Evolutionary conservation across 2,113 vertebrate species (phyloP).

Genomic region (Neolamprologus hecqui): DNA sequence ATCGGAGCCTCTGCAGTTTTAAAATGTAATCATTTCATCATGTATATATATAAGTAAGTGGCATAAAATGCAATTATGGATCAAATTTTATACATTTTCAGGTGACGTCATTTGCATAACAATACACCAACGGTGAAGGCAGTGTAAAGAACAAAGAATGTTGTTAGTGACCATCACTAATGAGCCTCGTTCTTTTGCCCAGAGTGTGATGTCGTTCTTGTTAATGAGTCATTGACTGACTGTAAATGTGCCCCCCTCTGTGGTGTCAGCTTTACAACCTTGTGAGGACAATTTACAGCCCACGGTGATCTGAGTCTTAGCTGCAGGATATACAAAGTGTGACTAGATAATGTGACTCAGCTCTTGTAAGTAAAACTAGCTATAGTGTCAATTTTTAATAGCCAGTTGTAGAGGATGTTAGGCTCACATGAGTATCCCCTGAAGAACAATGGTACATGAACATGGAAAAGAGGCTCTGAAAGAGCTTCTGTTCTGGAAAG

Average conservation of each 20-base stretch:
- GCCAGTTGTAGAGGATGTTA: neutral
- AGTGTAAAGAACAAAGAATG: neutral
- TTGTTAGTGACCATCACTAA: neutral
- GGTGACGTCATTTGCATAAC: neutral
- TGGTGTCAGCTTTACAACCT: neutral
- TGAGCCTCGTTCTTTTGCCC: neutral
- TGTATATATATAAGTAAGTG: neutral
- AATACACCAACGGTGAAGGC: neutral
- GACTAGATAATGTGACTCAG: neutral
- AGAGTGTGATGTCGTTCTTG: neutral
- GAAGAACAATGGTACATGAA: neutral
- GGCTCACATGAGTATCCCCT: slow-evolving; percentile 32
- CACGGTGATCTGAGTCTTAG: slow-evolving; percentile 5
- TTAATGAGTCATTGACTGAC: neutral
- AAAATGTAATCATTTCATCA: neutral
- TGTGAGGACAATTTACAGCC: neutral
- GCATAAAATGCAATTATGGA: neutral
- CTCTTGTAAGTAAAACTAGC: neutral
- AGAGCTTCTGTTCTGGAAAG: neutral
- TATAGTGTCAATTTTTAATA: neutral
- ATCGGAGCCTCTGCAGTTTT: neutral
- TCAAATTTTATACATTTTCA: neutral
- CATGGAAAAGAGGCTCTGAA: neutral
- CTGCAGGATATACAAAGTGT: slow-evolving; percentile 13
- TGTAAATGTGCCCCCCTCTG: neutral